Evolutionary conservation across 1,140 invertebrate genomes (phyloP).

Genomic region (Homalodisca vitripennis): DNA sequence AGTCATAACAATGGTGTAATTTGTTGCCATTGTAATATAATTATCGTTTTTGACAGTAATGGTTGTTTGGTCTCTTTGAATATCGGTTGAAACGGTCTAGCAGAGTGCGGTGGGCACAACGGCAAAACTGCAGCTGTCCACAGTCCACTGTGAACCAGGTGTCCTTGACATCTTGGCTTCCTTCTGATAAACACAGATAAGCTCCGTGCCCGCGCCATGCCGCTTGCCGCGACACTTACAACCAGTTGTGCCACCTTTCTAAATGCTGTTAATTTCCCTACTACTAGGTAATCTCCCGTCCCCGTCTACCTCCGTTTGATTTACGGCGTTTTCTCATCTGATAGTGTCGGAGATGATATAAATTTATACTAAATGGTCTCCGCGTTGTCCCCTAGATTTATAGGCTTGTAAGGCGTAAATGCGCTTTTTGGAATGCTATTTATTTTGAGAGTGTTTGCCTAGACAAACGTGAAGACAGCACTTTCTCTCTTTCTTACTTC

Average conservation of each 20-base stretch:
- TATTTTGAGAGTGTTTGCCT: too few species aligned
- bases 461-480: too few species aligned
- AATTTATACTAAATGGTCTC: conserved; percentile 16
- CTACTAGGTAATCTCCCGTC: conserved; percentile 3
- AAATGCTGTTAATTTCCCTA: conserved; percentile 25
- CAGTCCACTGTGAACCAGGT: background rate
- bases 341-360: background rate
- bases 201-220: too few species aligned
- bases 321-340: conserved; percentile 7
- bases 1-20: too few species aligned
- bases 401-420: background rate
- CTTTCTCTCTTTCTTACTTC: too few species aligned
- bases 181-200: conserved; percentile 9
- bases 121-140: background rate
- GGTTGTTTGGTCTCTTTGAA: too few species aligned
- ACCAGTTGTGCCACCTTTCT: conserved; percentile 23
- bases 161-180: conserved; percentile 8
- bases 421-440: background rate
- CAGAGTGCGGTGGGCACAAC: too few species aligned
- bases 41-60: too few species aligned
- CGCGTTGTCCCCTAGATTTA: background rate
- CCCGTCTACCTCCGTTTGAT: conserved; percentile 3
- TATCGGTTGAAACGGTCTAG: too few species aligned
- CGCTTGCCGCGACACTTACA: conserved; percentile 8
- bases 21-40: too few species aligned